Base-by-base conservation (phyloP, 2,113 vertebrate species). In the Colinus virginianus region DNA sequence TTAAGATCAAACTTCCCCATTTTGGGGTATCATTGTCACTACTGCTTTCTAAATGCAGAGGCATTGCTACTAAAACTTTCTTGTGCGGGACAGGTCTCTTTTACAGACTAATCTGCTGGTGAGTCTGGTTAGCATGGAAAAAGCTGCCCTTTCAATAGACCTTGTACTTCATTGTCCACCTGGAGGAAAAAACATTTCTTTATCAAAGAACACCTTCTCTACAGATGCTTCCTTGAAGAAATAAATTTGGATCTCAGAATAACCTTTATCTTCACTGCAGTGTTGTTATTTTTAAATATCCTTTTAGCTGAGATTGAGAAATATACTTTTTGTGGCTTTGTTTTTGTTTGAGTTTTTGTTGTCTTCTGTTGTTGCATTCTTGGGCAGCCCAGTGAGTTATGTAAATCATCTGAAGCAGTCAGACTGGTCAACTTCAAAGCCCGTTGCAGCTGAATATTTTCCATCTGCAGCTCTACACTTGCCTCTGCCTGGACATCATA, bases 11-110 rank as follows among this genome's bases (percentile, higher is more conserved):
- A 5, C 6, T 1, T 67, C 42, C n/a, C 45, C 17, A 2, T 25
- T 6, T 16, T 3, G 4, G 8, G 4, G 40, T 3, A 10, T 32
- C 56, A 7, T 15, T 3, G 12, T 32, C 34, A 8, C 5, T 53
- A 21, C 8, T 70, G 62, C 43, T 83, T 23, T 34, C 23, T 25
- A 49, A 32, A 59, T 25, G 32, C 45, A 30, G 30, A 46, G 30
- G 3, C 14, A 18, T 5, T 34, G 10, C 40, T 75, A n/a, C 6
- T 48, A 38, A 61, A 30, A 38, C 10, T 48, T 49, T 6, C 53
- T 28, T 25, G 2, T 1, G 36, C 11, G 10, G 58, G 62, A 34
- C 14, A 25, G 2, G 4, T 28, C 5, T 34, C 11, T 63, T 55
- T 51, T 32, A 59, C 76, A 76, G 62, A 68, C 9, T 7, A 3